Conservation (phyloP, 1,140 invertebrate species). For the Onthophagus taurus region DNA sequence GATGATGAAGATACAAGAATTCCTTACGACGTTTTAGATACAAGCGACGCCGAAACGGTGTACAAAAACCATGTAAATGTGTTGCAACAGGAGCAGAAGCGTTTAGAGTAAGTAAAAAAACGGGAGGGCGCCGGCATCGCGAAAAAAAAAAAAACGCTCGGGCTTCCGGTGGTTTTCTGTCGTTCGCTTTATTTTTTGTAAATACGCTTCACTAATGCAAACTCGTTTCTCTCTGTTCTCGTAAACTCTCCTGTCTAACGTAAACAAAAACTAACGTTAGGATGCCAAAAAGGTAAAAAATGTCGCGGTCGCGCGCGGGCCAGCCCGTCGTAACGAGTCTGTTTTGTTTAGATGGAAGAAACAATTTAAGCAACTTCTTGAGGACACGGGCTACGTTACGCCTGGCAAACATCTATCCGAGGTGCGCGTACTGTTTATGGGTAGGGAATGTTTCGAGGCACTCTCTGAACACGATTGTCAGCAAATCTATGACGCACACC, state of each 20-base stretch:
- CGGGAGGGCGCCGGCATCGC: no score
- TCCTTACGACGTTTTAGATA: conserved; percentile 84
- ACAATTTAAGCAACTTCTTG: conserved; percentile 87
- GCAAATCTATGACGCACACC: conserved; percentile 91
- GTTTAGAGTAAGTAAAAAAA: conserved; percentile 74
- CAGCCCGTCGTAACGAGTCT: conserved; percentile 5
- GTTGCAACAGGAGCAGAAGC: conserved; percentile 81
- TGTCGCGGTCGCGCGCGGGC: background rate
- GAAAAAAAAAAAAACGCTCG: no score
- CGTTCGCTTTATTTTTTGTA: conserved; percentile 9
- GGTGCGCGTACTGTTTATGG: conserved; percentile 89
- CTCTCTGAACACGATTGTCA: conserved; percentile 84
- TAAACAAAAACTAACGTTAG: conserved; percentile 14
- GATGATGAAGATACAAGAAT: conserved; percentile 62
- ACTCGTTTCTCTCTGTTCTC: conserved; percentile 8
- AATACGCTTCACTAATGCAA: conserved; percentile 6
- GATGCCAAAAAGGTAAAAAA: conserved; percentile 27
- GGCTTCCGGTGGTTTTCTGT: conserved; percentile 9
- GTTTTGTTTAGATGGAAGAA: conserved; percentile 62
- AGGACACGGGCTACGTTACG: conserved; percentile 89
- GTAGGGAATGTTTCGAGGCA: conserved; percentile 88
- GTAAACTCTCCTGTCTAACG: conserved; percentile 6
- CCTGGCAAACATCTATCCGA: conserved; percentile 88
- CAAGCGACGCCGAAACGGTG: conserved; percentile 80
- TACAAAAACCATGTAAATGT: conserved; percentile 87